Base-by-base conservation (phyloP, 1,140 invertebrate species). In the Temnothorax nylanderi region DNA sequence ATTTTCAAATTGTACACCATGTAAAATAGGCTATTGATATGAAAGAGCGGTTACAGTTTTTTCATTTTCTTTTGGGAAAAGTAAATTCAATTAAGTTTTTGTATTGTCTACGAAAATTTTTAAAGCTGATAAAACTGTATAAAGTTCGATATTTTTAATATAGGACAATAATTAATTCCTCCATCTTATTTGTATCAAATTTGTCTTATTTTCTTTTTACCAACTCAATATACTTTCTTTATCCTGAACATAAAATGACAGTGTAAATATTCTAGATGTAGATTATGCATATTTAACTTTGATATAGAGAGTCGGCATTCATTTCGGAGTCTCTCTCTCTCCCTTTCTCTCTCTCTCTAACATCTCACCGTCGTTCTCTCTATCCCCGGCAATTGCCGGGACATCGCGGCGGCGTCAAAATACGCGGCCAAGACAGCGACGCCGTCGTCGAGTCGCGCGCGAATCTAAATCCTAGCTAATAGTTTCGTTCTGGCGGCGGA, bases 401-500 rank as follows among this genome's bases (percentile, higher is more conserved):
- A 26, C 26, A 58, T 84, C 41, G 67, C 54, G 18, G n/a, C 65
- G 32, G 32, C 41, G 41, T 84, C 54, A 84, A 84, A 84, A 75
- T 84, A 84, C 51, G 64, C 51, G 85, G 34, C 32, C 60, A 67
- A 80, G 75, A 37, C 77, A 54, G 72, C 49, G 80, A 64, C 44
- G n/a, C 64, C 64, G 49, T 71, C 64, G 49, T 18, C 11, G 75
- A 89, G 69, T 75, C 82, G 74, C 64, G 47, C 47, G 69, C 58
- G 67, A 41, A 81, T 74, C 87, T 92, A 91, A 92, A 93, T 93
- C 90, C 91, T 90, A 76, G 92, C 92, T 93, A 93, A 93, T 93
- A 93, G 91, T 93, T 92, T 89, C 85, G 91, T 92, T 91, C 87
- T 77, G 76, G 21, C 32, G 1, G 16, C 74, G 85, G 58, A 71